Evolutionary conservation across 1,140 invertebrate species (phyloP), one percentile per base, ranked within the genome.

Genomic region (Drosophila insularis): DNA sequence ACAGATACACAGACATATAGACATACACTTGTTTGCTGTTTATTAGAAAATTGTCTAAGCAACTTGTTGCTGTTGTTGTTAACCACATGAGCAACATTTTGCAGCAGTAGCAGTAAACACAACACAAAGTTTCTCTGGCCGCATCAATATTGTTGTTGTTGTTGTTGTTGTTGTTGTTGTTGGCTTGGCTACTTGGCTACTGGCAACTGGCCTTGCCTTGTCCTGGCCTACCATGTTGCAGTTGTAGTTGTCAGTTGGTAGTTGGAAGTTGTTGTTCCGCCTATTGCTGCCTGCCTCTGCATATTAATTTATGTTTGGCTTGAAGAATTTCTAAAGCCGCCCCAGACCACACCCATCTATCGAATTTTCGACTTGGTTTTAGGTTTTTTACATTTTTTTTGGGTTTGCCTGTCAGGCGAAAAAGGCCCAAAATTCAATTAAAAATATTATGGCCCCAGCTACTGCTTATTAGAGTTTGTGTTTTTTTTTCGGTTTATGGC

Each of bases 281-380:
- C 73, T 76, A 76, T 76, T 55, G 73, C 72, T 54, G 71, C 74
- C 74, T 74, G 55, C 55, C 32, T 66, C 65, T 76, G 73, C 73
- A 76, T 76, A 76, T 76, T 76, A 76, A 76, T 76, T 76, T 76
- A 76, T 76, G 73, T 76, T 75, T 63, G 72, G 73, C 73, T 66
- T 54, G 59, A 37, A 76, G 73, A 76, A 76, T 76, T 76, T 76
- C 59, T 55, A 37, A 69, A 60, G 31, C 55, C 55, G 31, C 55
- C 55, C 31, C 55, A 58, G 14, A 58, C 74, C 73, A 76, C 73
- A 76, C 73, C 73, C 73, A 76, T 32, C 35, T 32, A 39, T 10
- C 27, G 56, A 74, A 61, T 74, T 74, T 67, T 63, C 54, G 53
- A 71, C 21, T 70, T 35, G 35, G 39, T 23, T 54, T 19, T 23